Conservation (phyloP, 2,888 invertebrate genomes). For the Cordilura impudica region DNA sequence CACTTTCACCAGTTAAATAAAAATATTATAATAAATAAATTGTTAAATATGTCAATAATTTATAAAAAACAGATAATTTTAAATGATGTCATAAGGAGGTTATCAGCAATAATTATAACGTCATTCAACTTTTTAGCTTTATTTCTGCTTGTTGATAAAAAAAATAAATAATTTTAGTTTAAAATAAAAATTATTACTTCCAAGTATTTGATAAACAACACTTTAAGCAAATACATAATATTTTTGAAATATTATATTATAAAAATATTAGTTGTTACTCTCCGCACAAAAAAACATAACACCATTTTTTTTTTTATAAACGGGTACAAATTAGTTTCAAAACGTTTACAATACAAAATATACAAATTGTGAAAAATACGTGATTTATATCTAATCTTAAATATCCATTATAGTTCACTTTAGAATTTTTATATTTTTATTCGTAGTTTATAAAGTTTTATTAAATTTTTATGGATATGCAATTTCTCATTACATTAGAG, state of each 20-base stretch:
- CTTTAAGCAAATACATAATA: background rate
- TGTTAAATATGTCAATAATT: slow-evolving; percentile 35
- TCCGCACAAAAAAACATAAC: background rate
- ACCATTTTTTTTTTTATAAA: too few relatives aligned
- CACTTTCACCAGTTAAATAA: background rate
- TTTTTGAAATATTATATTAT: background rate
- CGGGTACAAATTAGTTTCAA: too few relatives aligned
- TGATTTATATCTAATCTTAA: too few relatives aligned
- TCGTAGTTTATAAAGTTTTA: too few relatives aligned
- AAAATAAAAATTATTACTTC: background rate
- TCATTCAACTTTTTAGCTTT: background rate
- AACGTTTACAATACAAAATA: too few relatives aligned
- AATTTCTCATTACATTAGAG: too few relatives aligned
- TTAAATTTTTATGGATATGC: too few relatives aligned
- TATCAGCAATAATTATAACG: background rate
- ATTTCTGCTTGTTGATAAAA: background rate
- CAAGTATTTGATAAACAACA: background rate
- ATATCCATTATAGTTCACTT: too few relatives aligned
- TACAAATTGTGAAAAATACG: too few relatives aligned
- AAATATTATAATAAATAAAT: too few relatives aligned
- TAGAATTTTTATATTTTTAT: too few relatives aligned
- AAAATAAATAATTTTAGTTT: background rate
- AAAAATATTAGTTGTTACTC: background rate
- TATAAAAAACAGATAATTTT: background rate
- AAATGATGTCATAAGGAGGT: slow-evolving; percentile 27